Conservation (phyloP, 2,888 invertebrate species). For the Drosophila kambysellisi region DNA sequence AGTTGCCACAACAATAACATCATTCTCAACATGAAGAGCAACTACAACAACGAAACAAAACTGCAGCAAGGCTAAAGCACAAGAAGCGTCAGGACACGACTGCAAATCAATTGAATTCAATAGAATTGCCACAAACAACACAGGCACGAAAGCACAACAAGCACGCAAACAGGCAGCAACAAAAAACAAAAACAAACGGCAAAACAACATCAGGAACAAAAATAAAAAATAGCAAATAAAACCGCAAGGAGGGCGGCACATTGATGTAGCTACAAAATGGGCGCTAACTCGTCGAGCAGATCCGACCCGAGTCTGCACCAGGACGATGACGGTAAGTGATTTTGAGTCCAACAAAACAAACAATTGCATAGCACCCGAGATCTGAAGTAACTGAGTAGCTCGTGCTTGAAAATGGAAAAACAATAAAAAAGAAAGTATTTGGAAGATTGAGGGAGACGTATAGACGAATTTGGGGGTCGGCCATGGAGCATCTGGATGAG, state of each 20-base stretch:
- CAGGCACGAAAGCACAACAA: constrained; percentile 1
- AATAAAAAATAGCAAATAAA: constrained; percentile 33
- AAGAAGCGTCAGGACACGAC: constrained; percentile 26
- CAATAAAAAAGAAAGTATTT: background rate
- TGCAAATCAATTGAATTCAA: constrained; percentile 60
- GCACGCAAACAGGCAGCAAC: constrained; percentile 10
- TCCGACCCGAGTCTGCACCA: constrained; percentile 83
- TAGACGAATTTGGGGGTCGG: constrained; percentile 1
- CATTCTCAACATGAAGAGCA: constrained; percentile 2
- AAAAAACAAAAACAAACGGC: constrained; percentile 1
- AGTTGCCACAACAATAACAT: constrained; percentile 9
- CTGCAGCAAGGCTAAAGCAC: constrained; percentile 25
- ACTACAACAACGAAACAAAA: constrained; percentile 9
- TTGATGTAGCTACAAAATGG: constrained; percentile 82
- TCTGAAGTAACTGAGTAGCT: constrained; percentile 25
- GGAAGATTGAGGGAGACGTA: background rate
- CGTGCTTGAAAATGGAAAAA: constrained; percentile 5
- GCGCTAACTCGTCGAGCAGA: constrained; percentile 84
- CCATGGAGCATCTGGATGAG: constrained; percentile 68
- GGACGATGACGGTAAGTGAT: constrained; percentile 84
- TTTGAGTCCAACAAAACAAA: background rate
- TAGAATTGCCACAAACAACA: constrained; percentile 46
- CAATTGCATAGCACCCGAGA: background rate
- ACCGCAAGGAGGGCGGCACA: constrained; percentile 42
- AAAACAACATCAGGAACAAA: background rate